A percentile compares a stretch with the other conserved stretches of the same genome.
These are phyloP conservation scores for Suncus etruscus DNA, from an alignment of 2,113 vertebrate species.

Conservation along the genomic window DNA sequence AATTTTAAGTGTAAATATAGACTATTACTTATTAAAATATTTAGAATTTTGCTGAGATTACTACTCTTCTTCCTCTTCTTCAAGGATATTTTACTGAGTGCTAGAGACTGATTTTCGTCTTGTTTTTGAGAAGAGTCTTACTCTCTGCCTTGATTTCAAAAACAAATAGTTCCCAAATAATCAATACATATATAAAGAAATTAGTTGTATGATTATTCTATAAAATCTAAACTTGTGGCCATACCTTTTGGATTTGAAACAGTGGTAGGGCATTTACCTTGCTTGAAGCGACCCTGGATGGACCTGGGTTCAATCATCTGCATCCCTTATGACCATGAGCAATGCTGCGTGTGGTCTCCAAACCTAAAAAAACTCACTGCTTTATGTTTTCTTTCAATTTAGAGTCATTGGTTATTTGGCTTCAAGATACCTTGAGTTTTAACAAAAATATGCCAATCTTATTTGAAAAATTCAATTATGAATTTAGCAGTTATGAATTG, in stretches of 20 bases:
- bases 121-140: background rate
- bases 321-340: no score
- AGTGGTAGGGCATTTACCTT: no score
- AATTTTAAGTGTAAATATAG: slow-evolving; percentile 16
- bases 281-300: no score
- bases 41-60: background rate
- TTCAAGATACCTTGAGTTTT: background rate
- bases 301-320: no score
- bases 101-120: background rate
- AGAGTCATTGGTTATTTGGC: background rate
- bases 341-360: no score
- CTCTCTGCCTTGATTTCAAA: background rate
- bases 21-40: background rate
- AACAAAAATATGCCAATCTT: background rate
- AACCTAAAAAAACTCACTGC: background rate
- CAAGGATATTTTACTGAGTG: no score
- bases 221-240: background rate
- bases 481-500: background rate
- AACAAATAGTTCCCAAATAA: background rate
- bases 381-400: background rate
- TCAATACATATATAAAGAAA: background rate
- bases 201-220: background rate
- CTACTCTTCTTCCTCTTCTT: background rate
- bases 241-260: background rate
- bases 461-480: background rate